Conservation (phyloP, 2,888 invertebrate species). For the Drosophila pseudotakahashii region DNA sequence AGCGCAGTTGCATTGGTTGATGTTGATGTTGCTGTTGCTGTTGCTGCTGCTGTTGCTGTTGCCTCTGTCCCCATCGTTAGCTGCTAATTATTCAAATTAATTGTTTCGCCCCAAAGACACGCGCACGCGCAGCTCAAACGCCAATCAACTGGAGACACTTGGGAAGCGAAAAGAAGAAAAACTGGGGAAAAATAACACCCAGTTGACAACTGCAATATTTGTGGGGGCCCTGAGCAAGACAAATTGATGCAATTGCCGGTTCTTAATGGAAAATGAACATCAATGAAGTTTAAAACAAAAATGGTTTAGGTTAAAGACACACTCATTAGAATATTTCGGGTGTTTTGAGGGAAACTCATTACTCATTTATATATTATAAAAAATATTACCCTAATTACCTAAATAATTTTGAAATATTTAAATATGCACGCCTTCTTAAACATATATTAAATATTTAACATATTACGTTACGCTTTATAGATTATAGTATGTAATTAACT, state of each 20-base stretch:
- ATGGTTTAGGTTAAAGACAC: neutral
- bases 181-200: neutral
- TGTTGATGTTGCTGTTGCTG: conserved; percentile 12
- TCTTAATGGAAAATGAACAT: conserved; percentile 2
- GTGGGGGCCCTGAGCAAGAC: conserved; percentile 7
- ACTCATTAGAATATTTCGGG: neutral
- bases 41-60: conserved; percentile 15
- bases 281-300: neutral
- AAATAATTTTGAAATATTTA: too few relatives aligned
- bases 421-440: too few relatives aligned
- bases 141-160: conserved; percentile 65
- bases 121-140: conserved; percentile 77
- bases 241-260: conserved; percentile 8
- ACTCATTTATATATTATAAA: too few relatives aligned
- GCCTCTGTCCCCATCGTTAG: conserved; percentile 62
- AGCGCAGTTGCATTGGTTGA: conserved; percentile 20
- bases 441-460: too few relatives aligned
- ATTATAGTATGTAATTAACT: too few relatives aligned
- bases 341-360: too few relatives aligned
- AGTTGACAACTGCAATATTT: conserved; percentile 14
- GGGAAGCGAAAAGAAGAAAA: conserved; percentile 23
- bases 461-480: too few relatives aligned
- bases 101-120: conserved; percentile 74
- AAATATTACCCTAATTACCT: too few relatives aligned
- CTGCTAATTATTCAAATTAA: conserved; percentile 81